Percentiles rank a stretch among this genome's conserved stretches.
Evolutionary conservation across 2,113 vertebrate species (phyloP).

Genomic region (Petroica traversi): DNA sequence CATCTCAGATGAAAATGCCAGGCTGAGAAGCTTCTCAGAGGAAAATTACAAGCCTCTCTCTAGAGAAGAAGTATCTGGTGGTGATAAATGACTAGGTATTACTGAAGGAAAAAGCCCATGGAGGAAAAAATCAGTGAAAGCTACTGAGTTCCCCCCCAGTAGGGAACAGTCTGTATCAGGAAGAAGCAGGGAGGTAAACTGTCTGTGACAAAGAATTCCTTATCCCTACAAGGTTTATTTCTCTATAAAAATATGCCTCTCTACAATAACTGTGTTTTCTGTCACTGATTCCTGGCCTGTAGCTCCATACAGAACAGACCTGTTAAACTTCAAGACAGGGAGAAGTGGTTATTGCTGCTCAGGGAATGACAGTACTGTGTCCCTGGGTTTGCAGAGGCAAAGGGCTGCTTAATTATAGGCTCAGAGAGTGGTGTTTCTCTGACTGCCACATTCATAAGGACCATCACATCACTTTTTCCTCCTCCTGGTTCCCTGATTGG

Average conservation of each 20-base stretch:
- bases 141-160: neutral
- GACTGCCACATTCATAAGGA: neutral
- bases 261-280: neutral
- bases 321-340: neutral
- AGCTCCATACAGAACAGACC: neutral
- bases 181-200: neutral
- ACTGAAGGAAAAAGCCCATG: neutral
- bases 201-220: neutral
- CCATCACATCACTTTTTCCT: neutral
- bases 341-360: neutral
- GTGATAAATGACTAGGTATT: neutral
- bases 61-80: neutral
- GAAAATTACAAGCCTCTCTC: neutral
- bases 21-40: neutral
- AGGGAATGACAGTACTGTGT: rapidly evolving
- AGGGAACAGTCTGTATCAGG: neutral
- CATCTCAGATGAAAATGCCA: neutral
- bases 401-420: neutral
- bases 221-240: neutral
- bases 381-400: neutral
- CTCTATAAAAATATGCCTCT: neutral
- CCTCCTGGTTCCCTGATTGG: neutral
- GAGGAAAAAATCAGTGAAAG: neutral
- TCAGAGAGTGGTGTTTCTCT: neutral
- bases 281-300: neutral